Percentiles rank a stretch among this genome's conserved stretches.
phyloP scores from a whole-genome alignment of 2,888 invertebrate species.

The Leptinotarsa peninsularis region DNA sequence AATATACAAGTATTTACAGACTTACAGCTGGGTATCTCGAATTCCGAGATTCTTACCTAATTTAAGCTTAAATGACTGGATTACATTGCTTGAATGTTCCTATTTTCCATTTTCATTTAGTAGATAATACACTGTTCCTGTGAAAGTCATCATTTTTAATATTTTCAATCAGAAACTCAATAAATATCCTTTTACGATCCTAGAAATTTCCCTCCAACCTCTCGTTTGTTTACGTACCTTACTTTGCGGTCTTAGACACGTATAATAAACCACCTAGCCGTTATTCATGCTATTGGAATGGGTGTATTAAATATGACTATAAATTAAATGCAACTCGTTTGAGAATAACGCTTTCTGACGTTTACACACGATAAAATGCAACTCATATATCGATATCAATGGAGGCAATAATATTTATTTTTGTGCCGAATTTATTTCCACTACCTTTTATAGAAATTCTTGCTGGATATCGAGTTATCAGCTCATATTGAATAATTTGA shows the following conservation, averaged over 20 bases:
- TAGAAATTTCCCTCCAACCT: neutral
- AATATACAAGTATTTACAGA: too few relatives aligned
- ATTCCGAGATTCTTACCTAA: too few relatives aligned
- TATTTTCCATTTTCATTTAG: too few relatives aligned
- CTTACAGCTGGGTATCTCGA: too few relatives aligned
- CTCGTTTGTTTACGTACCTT: neutral
- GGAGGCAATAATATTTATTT: constrained; percentile 4
- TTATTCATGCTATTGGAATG: constrained; percentile 18
- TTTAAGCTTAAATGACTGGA: too few relatives aligned
- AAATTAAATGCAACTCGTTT: constrained; percentile 24
- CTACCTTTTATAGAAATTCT: neutral
- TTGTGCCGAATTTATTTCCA: constrained; percentile 1
- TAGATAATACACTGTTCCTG: too few relatives aligned
- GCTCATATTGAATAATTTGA: neutral
- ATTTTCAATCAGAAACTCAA: neutral
- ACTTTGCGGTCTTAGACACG: constrained; percentile 6
- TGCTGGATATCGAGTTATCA: neutral
- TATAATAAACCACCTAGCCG: constrained; percentile 16
- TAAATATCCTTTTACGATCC: neutral
- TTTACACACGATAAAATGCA: constrained; percentile 29
- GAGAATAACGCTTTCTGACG: constrained; percentile 21
- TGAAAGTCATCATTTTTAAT: neutral
- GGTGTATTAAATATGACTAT: constrained; percentile 25
- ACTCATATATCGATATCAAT: constrained; percentile 12
- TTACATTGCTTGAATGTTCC: too few relatives aligned